Conservation (phyloP, 2,888 invertebrate genomes). For the Leptura quadrifasciata region DNA sequence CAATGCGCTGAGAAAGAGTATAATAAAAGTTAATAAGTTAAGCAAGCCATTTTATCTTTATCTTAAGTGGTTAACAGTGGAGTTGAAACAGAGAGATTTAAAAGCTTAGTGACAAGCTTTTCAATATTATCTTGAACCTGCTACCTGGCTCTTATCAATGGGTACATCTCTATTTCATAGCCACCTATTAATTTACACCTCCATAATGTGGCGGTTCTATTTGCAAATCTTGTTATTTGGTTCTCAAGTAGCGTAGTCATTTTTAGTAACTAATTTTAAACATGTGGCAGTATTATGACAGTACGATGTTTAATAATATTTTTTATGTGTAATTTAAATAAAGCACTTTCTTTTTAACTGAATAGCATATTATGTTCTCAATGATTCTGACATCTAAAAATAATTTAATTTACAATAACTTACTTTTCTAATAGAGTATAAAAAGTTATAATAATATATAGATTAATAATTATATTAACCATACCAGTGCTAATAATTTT, state of each 20-base stretch:
- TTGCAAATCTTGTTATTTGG: conserved; percentile 35
- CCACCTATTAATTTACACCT: conserved; percentile 69
- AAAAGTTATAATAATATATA: too few species aligned
- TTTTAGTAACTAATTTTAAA: background rate
- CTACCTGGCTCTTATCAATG: conserved; percentile 64
- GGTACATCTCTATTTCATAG: conserved; percentile 62
- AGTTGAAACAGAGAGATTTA: conserved; percentile 60
- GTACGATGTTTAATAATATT: background rate
- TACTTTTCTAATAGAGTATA: too few species aligned
- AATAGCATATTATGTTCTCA: too few species aligned
- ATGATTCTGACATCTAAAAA: too few species aligned
- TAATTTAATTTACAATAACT: too few species aligned
- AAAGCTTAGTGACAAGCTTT: conserved; percentile 66
- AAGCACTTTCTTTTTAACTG: too few species aligned
- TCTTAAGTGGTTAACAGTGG: conserved; percentile 65
- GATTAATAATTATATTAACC: too few species aligned
- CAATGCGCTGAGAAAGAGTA: conserved; percentile 23
- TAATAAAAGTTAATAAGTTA: conserved; percentile 53
- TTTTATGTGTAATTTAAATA: background rate
- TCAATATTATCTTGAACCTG: conserved; percentile 62
- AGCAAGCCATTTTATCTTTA: conserved; percentile 51
- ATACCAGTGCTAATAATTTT: too few species aligned
- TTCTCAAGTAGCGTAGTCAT: conserved; percentile 13
- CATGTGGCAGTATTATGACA: background rate
- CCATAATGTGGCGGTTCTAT: conserved; percentile 27